Evolutionary conservation across 2,888 invertebrate species (phyloP).

Genomic region (Melipona beecheii): DNA sequence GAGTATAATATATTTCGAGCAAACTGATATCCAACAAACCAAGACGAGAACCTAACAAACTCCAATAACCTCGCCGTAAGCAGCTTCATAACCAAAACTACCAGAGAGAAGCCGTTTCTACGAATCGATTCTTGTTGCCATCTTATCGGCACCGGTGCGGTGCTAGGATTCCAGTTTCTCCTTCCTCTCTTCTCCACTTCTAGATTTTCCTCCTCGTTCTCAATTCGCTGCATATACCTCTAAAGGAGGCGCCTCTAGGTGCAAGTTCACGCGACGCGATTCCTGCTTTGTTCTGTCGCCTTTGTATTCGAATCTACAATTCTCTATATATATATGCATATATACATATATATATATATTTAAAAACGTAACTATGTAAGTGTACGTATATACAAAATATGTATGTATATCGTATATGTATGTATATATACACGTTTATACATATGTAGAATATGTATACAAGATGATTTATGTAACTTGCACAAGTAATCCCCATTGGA

Average conservation of each 20-base stretch:
- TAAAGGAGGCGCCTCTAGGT: slow-evolving; percentile 64
- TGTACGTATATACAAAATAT: too few species aligned
- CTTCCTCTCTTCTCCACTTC: not conserved
- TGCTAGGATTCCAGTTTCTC: slow-evolving; percentile 17
- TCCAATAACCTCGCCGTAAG: not conserved
- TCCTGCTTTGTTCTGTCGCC: slow-evolving; percentile 66
- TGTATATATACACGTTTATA: too few species aligned
- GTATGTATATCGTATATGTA: too few species aligned
- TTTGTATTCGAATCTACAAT: slow-evolving; percentile 49
- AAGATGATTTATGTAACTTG: too few species aligned
- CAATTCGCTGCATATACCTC: slow-evolving; percentile 62
- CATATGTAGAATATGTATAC: too few species aligned
- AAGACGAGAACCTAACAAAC: not conserved
- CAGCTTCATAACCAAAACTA: not conserved
- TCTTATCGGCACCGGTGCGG: slow-evolving; percentile 39
- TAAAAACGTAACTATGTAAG: too few species aligned
- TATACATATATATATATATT: not conserved
- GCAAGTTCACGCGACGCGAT: slow-evolving; percentile 79
- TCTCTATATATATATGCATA: not conserved
- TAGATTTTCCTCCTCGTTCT: slow-evolving; percentile 42
- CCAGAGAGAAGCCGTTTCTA: slow-evolving; percentile 7
- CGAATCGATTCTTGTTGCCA: slow-evolving; percentile 39
- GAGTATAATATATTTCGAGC: not conserved
- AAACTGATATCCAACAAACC: not conserved
- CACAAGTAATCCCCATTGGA: too few species aligned